Conservation (phyloP, 2,888 invertebrate genomes). For the Lordiphosa andalusiaca region DNA sequence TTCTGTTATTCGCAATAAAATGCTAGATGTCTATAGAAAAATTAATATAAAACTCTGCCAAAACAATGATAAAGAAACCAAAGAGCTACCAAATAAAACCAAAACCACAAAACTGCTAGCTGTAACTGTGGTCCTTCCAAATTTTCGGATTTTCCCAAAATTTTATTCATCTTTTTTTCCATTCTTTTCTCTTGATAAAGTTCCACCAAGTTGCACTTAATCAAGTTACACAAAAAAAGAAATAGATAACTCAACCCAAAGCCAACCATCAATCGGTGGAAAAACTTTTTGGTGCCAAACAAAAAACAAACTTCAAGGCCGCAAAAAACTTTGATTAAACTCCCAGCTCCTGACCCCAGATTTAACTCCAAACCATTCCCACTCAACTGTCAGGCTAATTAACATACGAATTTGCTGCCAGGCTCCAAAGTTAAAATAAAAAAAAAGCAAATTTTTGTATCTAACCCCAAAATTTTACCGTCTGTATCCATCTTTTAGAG, state of each 20-base stretch:
- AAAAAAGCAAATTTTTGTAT: slow-evolving; percentile 4
- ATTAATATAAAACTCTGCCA: too few species aligned
- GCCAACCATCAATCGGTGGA: slow-evolving; percentile 21
- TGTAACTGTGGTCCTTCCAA: too few species aligned
- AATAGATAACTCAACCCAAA: slow-evolving; percentile 13
- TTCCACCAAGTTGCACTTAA: slow-evolving; percentile 7
- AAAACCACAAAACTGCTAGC: too few species aligned
- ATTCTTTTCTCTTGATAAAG: slow-evolving; percentile 5
- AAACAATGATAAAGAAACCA: too few species aligned
- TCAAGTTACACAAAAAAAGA: slow-evolving; percentile 5
- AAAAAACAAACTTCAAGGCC: slow-evolving; percentile 19
- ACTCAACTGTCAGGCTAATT: slow-evolving; percentile 27
- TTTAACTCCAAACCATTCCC: slow-evolving; percentile 10
- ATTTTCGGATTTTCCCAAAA: too few species aligned
- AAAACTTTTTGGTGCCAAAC: slow-evolving; percentile 10
- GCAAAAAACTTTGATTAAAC: slow-evolving; percentile 33
- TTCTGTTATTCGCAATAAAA: too few species aligned
- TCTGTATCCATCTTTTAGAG: slow-evolving; percentile 29
- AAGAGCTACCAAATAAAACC: too few species aligned
- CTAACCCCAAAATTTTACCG: neutral
- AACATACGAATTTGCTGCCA: slow-evolving; percentile 33
- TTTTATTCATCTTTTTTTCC: neutral
- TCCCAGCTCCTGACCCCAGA: neutral
- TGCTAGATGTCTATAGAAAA: too few species aligned
- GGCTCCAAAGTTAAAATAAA: slow-evolving; percentile 26